These are phyloP conservation scores for Kryptopterus vitreolus DNA, from an alignment of 2,797 vertebrate species.

Conservation along the genomic window DNA sequence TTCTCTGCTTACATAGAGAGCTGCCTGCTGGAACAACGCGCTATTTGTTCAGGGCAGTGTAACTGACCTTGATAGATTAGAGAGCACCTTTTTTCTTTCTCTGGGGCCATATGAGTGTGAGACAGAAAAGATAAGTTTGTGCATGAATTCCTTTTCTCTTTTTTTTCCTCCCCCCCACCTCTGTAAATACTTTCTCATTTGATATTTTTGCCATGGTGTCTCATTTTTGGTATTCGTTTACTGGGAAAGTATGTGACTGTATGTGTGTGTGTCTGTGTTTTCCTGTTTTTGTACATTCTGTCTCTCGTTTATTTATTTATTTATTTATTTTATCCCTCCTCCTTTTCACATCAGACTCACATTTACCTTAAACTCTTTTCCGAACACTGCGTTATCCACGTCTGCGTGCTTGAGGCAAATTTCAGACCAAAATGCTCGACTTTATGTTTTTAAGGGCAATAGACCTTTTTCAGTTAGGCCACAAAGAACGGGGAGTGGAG, in stretches of 20 bases:
- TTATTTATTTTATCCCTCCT: slow-evolving; percentile 35
- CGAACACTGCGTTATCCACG: slow-evolving; percentile 51
- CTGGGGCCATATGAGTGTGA: slow-evolving; percentile 69
- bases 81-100: slow-evolving; percentile 65
- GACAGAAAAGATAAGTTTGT: slow-evolving; percentile 69
- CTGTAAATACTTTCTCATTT: slow-evolving; percentile 24
- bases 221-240: slow-evolving; percentile 1
- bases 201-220: background rate
- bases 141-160: slow-evolving; percentile 26
- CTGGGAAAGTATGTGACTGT: slow-evolving; percentile 26
- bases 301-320: slow-evolving; percentile 12
- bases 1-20: slow-evolving; percentile 61
- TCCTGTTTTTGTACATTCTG: background rate
- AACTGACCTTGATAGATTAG: slow-evolving; percentile 80
- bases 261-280: slow-evolving; percentile 21
- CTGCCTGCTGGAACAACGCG: slow-evolving; percentile 66
- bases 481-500: slow-evolving; percentile 66
- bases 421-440: slow-evolving; percentile 74
- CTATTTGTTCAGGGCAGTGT: slow-evolving; percentile 71
- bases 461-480: slow-evolving; percentile 73
- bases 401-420: slow-evolving; percentile 64
- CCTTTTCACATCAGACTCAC: background rate
- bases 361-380: slow-evolving; percentile 26
- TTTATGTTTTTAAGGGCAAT: slow-evolving; percentile 74
- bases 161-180: no score